A percentile compares a stretch with the other conserved stretches of the same genome.
Conservation (phyloP, 2,888 invertebrate genomes). For the Hyles lineata region DNA sequence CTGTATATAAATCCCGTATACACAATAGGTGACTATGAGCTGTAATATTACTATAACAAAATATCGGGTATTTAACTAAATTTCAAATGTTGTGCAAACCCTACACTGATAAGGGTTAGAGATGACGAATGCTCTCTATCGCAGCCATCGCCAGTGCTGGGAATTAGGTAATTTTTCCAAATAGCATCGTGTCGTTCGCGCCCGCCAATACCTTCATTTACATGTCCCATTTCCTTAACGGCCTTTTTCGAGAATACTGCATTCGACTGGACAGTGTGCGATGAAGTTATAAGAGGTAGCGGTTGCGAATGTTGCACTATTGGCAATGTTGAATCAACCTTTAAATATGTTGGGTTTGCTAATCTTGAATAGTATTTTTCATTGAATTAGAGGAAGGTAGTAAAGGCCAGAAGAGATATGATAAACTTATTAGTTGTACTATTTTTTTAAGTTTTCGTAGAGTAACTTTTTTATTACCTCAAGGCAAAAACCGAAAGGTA, state of each 20-base stretch:
- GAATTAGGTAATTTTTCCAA: conserved; percentile 19
- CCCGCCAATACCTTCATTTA: conserved; percentile 64
- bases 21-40: too few species aligned
- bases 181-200: conserved; percentile 35
- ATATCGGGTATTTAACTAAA: too few species aligned
- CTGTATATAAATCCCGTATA: too few species aligned
- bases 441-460: too few species aligned
- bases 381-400: too few species aligned
- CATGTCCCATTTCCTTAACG: conserved; percentile 78
- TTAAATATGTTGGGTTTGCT: too few species aligned
- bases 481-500: too few species aligned
- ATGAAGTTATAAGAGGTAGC: conserved; percentile 48
- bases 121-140: conserved; percentile 1
- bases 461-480: too few species aligned
- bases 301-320: conserved; percentile 27
- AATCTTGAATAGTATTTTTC: too few species aligned
- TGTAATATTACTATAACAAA: too few species aligned
- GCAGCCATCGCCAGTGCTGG: neutral
- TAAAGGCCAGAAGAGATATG: too few species aligned
- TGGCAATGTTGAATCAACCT: neutral
- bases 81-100: neutral
- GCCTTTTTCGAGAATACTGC: conserved; percentile 70
- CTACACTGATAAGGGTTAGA: neutral
- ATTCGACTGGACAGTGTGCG: conserved; percentile 58
- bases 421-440: too few species aligned